phyloP scores from a whole-genome alignment of 1,140 invertebrate species.

The Drosophila watanabei region DNA sequence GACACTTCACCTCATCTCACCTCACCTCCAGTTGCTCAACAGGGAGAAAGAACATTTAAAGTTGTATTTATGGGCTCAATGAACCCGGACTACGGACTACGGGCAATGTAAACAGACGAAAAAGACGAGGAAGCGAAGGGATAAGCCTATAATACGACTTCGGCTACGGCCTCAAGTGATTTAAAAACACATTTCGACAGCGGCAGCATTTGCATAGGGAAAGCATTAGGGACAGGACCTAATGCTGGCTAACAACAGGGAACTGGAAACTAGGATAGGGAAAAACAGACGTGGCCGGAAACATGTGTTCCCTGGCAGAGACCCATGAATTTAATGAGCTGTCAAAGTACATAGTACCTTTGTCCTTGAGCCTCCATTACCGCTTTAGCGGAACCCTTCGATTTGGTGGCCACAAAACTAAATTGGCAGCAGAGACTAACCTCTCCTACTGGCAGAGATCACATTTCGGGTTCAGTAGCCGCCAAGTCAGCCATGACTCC shows the following conservation, averaged over 20 bases:
- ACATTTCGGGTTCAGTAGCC: slow-evolving; percentile 47
- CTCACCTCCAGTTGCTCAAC: slow-evolving; percentile 14
- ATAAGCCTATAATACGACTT: slow-evolving; percentile 29
- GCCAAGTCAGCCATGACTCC: slow-evolving; percentile 31
- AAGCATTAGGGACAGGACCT: slow-evolving; percentile 31
- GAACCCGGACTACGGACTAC: slow-evolving; percentile 45
- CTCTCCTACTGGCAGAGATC: slow-evolving; percentile 13
- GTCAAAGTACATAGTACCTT: neutral
- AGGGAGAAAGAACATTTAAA: slow-evolving; percentile 27
- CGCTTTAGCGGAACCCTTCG: neutral
- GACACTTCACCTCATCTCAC: neutral
- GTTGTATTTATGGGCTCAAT: slow-evolving; percentile 57
- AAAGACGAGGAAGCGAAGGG: slow-evolving; percentile 19
- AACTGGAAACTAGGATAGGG: neutral
- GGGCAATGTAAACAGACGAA: slow-evolving; percentile 43
- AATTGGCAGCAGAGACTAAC: slow-evolving; percentile 1
- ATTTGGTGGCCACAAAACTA: slow-evolving; percentile 27
- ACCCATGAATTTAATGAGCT: slow-evolving; percentile 19
- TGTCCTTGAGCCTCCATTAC: slow-evolving; percentile 11
- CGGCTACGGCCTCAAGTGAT: slow-evolving; percentile 39
- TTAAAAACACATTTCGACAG: slow-evolving; percentile 39
- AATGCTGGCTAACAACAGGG: neutral
- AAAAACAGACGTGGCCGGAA: slow-evolving; percentile 5
- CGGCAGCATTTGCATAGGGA: slow-evolving; percentile 35
- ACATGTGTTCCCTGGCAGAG: slow-evolving; percentile 19